Evolutionary conservation across 1,140 invertebrate genomes (phyloP).

Genomic region (Drosophila bifasciata): DNA sequence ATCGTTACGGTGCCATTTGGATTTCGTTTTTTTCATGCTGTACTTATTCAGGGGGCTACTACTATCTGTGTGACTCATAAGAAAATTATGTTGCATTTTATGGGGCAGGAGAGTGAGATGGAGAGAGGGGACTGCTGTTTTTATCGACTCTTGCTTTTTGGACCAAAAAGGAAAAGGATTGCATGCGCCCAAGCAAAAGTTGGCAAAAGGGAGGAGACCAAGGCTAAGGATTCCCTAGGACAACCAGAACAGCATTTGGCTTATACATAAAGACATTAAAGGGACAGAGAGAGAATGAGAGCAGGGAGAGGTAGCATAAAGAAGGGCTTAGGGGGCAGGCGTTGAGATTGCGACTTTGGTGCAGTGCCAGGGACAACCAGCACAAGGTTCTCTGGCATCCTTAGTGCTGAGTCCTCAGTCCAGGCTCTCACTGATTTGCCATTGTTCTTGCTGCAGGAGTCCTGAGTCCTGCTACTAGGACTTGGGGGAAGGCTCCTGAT

Average conservation of each 20-base stretch:
- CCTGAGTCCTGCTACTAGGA: no score
- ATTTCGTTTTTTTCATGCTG: conserved; percentile 36
- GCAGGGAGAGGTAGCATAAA: background rate
- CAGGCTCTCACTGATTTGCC: conserved; percentile 53
- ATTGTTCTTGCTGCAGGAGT: conserved; percentile 39
- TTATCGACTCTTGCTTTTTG: conserved; percentile 60
- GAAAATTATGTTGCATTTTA: conserved; percentile 83
- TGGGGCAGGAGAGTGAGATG: conserved; percentile 30
- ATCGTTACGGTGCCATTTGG: conserved; percentile 20
- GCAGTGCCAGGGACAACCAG: conserved; percentile 56
- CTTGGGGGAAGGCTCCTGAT: no score
- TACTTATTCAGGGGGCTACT: background rate
- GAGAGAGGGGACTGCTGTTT: conserved; percentile 46
- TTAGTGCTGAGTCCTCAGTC: conserved; percentile 12
- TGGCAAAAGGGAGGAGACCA: conserved; percentile 40
- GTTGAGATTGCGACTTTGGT: conserved; percentile 58
- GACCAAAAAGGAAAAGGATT: conserved; percentile 28
- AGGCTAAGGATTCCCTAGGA: conserved; percentile 3
- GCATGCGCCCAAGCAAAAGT: conserved; percentile 19
- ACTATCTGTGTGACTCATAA: conserved; percentile 71
- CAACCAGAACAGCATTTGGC: conserved; percentile 47
- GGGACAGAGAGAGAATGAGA: conserved; percentile 1
- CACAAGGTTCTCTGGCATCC: background rate
- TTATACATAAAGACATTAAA: conserved; percentile 72
- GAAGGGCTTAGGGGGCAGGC: background rate